Evolutionary conservation across 2,113 vertebrate species (phyloP), one percentile per base, ranked within the genome.

Genomic region (Lonchura striata): DNA sequence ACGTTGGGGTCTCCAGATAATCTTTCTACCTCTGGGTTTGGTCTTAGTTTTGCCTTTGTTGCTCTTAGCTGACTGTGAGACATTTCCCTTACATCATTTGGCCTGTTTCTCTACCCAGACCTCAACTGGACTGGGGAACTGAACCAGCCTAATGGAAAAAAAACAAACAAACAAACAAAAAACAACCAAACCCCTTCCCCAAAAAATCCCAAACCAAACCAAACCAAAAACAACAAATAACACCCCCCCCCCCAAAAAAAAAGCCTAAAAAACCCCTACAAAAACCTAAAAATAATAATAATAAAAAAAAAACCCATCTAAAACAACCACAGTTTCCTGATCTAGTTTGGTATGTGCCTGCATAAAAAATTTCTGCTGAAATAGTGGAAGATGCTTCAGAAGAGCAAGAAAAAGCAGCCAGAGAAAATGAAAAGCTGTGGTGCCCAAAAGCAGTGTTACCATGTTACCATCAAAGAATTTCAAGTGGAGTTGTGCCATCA

Each of bases 281-380:
- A 39, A 41, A 71, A 4, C 11, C 11, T 11, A 20, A 52, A 23
- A 49, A 27, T 1, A 10, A 8, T 35, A 41, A 2, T 13, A 2
- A 24, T n/a, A 18, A 27, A 28, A 11, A 15, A 10, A 68, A 52
- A 22, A 39, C 39, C 2, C 1, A 10, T 25, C 0, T 1, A 33
- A 50, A 66, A 4, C 3, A n/a, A 15, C 7, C 20, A 12, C 6
- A 53, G 5, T 44, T 84, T 74, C 11, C 11, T 33, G 5, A 11
- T 80, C 8, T 71, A 49, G 7, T 74, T 85, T 21, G n/a, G 6
- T 18, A 25, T 47, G 7, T 25, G 5, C 4, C 16, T 60, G 10
- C 13, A 52, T 21, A 35, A 71, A 63, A 28, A 41, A 16, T 16
- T n/a, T 44, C 13, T 52, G 19, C 6, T 54, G 16, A 15, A 74